Evolutionary conservation across 2,888 invertebrate genomes (phyloP), one percentile per base, ranked within the genome.

Genomic region (Criorhina ranunculi): DNA sequence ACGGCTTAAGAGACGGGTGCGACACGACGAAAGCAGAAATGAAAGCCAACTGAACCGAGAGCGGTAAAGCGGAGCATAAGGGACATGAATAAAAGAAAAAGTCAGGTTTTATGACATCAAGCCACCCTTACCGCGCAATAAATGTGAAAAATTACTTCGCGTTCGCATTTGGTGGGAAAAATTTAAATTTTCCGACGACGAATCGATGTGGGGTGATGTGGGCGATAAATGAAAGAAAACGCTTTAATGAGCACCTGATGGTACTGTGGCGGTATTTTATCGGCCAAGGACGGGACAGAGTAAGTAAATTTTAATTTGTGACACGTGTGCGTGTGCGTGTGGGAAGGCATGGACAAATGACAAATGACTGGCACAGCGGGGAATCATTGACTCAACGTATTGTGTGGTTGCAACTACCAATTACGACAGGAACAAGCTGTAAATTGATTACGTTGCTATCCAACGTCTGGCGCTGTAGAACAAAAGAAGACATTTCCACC

Each of bases 11-110:
- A 12, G 15, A 7, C 15, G 8, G 46, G 46, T n/a, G n/a, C 4
- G 19, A 4, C 31, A n/a, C 57, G 37, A 5, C 35, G 51, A 29
- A 8, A 24, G 40, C 40, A 7, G 19, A 57, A 37, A 19, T 19
- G 15, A 15, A 12, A 35, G 31, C 19, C 55, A 60, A 72, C 49
- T 40, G 59, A 72, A 60, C 49, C 49, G 70, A 11, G 24, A 24
- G n/a, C n/a, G 11, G 59, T 59, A 59, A 70, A 37, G 59, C 70
- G 46, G 49, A 70, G 9, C 59, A 46, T 49, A 49, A 70, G 19
- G 35, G 64, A 49, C 67, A 55, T 69, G 44, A 69, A 69, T 55
- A 55, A 69, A 69, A 69, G 44, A 55, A 69, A 67, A 69, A 59
- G 49, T 72, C 59, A 40, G 70, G 59, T 60, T 72, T 59, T 49